Evolutionary conservation across 2,888 invertebrate species (phyloP).

Genomic region (Caenorhabditis sulstoni): DNA sequence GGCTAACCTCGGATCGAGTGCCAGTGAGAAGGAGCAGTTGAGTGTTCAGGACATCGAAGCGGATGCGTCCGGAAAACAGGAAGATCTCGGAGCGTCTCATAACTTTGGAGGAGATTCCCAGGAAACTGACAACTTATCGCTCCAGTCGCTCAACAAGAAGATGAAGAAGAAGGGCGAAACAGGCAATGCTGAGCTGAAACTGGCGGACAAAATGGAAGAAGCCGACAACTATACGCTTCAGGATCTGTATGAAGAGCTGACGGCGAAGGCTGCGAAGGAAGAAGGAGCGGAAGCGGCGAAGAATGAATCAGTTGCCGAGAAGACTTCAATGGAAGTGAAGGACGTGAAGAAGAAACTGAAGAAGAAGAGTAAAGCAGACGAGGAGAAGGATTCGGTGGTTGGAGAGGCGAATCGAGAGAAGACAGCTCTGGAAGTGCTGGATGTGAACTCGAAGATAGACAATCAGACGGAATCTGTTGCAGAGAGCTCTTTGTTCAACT

Average conservation of each 20-base stretch:
- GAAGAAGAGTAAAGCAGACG: conserved; percentile 35
- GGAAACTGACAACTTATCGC: conserved; percentile 12
- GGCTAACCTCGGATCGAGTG: background rate
- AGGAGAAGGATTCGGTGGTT: background rate
- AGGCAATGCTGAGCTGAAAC: conserved; percentile 15
- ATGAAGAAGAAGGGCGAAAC: conserved; percentile 28
- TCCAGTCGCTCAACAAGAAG: conserved; percentile 28
- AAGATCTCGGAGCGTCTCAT: background rate
- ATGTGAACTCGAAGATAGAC: background rate
- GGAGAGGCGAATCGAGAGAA: conserved; percentile 18
- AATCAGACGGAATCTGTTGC: background rate
- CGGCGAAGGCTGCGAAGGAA: conserved; percentile 4
- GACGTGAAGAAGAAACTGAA: conserved; percentile 39
- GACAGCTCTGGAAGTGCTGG: conserved; percentile 15
- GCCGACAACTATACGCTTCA: conserved; percentile 33
- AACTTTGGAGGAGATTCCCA: conserved; percentile 1
- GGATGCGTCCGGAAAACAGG: background rate
- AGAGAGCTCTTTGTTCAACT: conserved; percentile 21
- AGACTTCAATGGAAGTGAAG: conserved; percentile 33
- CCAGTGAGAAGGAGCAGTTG: conserved; percentile 17
- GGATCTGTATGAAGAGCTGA: conserved; percentile 45
- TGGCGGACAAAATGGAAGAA: conserved; percentile 1
- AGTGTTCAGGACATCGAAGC: conserved; percentile 18
- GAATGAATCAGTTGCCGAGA: conserved; percentile 24
- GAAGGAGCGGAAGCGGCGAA: conserved; percentile 13